Evolutionary conservation across 1,140 invertebrate genomes (phyloP).

Genomic region (Caenorhabditis tropicalis): DNA sequence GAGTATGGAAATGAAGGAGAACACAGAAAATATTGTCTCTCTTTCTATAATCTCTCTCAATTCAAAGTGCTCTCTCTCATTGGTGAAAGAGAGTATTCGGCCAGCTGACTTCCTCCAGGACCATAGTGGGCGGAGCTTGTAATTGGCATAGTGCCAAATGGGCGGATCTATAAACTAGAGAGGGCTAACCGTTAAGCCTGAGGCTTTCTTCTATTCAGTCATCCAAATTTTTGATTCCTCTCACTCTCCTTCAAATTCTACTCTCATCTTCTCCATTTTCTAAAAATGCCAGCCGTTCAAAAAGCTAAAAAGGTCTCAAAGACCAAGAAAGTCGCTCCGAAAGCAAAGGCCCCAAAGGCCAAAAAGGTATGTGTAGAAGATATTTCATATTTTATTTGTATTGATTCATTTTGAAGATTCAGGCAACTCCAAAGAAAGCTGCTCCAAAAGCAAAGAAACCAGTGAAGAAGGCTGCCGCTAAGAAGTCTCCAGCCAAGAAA

Average conservation of each 20-base stretch:
- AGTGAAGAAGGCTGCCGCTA: slow-evolving; percentile 22
- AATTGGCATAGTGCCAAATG: slow-evolving; percentile 5
- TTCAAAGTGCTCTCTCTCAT: not conserved
- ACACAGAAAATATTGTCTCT: not conserved
- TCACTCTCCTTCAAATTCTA: not conserved
- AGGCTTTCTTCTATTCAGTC: not conserved
- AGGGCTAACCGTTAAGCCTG: slow-evolving; percentile 22
- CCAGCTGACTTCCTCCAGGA: slow-evolving; percentile 38
- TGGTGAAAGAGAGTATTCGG: not conserved
- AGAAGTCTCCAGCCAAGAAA: slow-evolving; percentile 44
- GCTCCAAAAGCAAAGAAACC: not conserved
- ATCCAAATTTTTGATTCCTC: slow-evolving; percentile 31
- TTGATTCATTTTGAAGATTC: slow-evolving; percentile 11
- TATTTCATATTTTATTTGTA: not conserved
- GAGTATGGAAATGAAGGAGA: not conserved
- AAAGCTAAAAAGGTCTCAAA: slow-evolving; percentile 25
- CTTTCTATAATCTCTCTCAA: not conserved
- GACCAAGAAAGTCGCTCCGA: slow-evolving; percentile 46
- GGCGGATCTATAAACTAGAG: not conserved
- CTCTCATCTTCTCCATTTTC: too few relatives aligned
- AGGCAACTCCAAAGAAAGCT: not conserved
- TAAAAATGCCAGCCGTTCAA: slow-evolving; percentile 14
- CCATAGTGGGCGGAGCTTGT: not conserved
- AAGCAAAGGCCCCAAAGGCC: slow-evolving; percentile 49
- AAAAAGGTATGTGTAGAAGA: not conserved